phyloP scores from a whole-genome alignment of 2,113 vertebrate genomes.

The Cryptomyrus ogoouensis region DNA sequence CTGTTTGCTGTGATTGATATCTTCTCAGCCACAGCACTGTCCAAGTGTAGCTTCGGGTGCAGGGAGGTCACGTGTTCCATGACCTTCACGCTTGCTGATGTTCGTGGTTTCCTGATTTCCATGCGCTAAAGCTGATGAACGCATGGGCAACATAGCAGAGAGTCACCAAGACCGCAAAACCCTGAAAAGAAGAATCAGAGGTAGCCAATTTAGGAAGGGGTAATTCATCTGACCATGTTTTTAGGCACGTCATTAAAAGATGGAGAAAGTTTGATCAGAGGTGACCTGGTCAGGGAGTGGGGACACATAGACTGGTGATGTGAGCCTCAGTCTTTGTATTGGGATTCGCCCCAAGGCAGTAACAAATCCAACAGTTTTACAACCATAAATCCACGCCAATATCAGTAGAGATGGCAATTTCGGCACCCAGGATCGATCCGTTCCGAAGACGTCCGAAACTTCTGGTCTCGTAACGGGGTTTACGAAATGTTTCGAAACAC shows the following conservation, averaged over 20 bases:
- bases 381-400: background rate
- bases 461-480: too few relatives aligned
- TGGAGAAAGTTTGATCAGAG: background rate
- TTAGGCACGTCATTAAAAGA: background rate
- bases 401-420: background rate
- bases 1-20: background rate
- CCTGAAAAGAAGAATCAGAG: conserved; percentile 56
- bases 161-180: conserved; percentile 81
- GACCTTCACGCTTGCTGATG: conserved; percentile 32
- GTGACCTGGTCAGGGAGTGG: background rate
- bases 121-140: conserved; percentile 74
- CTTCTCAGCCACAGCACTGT: background rate
- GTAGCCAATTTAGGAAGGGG: background rate
- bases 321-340: background rate
- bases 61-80: background rate
- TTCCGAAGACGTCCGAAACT: too few relatives aligned
- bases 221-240: background rate
- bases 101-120: conserved; percentile 61
- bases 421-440: too few relatives aligned
- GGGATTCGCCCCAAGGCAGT: background rate
- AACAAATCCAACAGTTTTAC: background rate
- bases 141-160: conserved; percentile 79
- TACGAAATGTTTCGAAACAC: too few relatives aligned
- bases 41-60: background rate
- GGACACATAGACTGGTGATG: background rate